A percentile compares a stretch with the other conserved stretches of the same genome.
Conservation (phyloP, 2,797 vertebrate genomes). For the Todus mexicanus region DNA sequence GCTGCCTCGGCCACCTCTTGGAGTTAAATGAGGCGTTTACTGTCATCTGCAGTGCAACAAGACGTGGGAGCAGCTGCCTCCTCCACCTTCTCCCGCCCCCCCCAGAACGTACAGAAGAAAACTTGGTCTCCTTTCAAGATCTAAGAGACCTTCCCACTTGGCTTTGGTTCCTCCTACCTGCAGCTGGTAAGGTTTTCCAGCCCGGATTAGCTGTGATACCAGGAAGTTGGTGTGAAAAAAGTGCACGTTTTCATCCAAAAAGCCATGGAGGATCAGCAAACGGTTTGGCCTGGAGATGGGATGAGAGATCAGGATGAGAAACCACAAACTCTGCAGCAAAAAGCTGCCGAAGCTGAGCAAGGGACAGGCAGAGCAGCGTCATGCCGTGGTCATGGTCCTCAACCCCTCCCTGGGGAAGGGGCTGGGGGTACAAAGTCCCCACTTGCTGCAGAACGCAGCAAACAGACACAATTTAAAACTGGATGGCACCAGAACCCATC, state of each 20-base stretch:
- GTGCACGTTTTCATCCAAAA: constrained; percentile 98
- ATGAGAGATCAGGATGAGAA: neutral
- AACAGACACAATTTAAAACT: neutral
- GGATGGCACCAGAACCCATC: neutral
- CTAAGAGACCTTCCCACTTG: neutral
- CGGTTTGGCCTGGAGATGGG: constrained; percentile 86
- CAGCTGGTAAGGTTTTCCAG: constrained; percentile 97
- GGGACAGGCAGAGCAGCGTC: neutral
- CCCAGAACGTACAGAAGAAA: neutral
- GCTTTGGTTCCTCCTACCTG: constrained; percentile 77
- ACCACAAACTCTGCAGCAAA: neutral
- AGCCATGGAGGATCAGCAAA: constrained; percentile 95
- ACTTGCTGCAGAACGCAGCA: neutral
- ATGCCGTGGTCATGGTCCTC: accelerated
- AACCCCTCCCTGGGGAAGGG: neutral
- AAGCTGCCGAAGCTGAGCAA: neutral
- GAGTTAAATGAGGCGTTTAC: neutral
- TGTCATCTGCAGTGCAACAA: accelerated
- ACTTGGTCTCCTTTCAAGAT: neutral
- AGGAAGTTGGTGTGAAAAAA: constrained; percentile 99
- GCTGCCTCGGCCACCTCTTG: neutral
- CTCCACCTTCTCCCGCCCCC: accelerated
- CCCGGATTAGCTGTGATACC: constrained; percentile 96
- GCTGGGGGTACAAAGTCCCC: neutral
- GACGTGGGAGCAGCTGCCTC: neutral